Base-by-base conservation (phyloP, 2,797 vertebrate species). In the Myripristis jacobus region DNA sequence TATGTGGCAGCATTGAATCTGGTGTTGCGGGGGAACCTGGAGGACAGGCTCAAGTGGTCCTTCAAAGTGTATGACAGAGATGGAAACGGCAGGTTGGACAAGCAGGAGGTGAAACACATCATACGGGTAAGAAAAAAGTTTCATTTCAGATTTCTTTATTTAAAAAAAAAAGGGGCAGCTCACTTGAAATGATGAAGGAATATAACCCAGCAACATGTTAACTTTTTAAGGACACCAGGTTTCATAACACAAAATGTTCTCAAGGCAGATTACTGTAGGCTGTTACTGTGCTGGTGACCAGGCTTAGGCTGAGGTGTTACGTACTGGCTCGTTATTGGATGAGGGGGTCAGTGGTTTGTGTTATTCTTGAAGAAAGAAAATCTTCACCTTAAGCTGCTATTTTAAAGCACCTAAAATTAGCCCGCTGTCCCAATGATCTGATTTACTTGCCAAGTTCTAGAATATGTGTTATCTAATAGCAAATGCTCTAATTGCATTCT, bases 51-150 rank as follows among this genome's bases (percentile, higher is more conserved):
- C 5, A 94, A 85, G 34, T 94, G 93, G 94, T 94, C 93, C 1
- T 94, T 94, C 61, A 94, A 94, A 81, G 90, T 94, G 66, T 94
- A 93, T 34, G 93, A 94, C 86, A 93, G 75, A 13, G 92, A 94
- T 13, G 88, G 92, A 3, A 93, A 94, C 6, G 93, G 92, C 9
- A 89, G 78, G 48, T 19, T 94, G 79, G 92, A 94, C 83, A 59
- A 85, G 21, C 61, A 67, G 0, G 92, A 95, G 36, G 88, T 94
- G 59, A 86, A 81, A 13, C 64, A 72, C 3, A 60, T 93, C 44
- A 83, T 93, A 1, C 53, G 67, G 88, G 91, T 94, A 55, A 86
- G 81, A 69, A 1, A 2, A 11, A 6, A n/a, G n/a, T n/a, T 12
- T 9, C 11, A 10, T 12, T 52, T 24, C 60, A 4, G 36, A 41